Percentiles rank a stretch among this genome's conserved stretches.
Conservation (phyloP, 2,888 invertebrate species). For the Drosophila prolongata region DNA sequence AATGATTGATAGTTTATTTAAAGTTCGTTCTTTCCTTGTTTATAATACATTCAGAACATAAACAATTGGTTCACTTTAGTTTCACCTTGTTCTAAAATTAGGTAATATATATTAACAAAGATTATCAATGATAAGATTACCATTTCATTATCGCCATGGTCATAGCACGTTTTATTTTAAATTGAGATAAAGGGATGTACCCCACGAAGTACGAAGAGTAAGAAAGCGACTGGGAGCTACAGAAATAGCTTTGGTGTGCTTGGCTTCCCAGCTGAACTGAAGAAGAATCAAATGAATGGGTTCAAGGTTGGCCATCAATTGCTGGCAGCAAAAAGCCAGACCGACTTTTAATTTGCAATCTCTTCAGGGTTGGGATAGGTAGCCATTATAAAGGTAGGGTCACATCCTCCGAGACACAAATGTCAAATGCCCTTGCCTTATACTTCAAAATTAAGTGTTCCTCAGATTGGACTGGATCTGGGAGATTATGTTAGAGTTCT, state of each 20-base stretch:
- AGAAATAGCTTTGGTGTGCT: conserved; percentile 48
- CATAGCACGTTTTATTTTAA: neutral
- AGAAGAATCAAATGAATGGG: conserved; percentile 60
- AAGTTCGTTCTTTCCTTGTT: neutral
- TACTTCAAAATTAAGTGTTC: conserved; percentile 16
- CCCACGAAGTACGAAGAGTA: conserved; percentile 7
- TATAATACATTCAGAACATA: neutral
- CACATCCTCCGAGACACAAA: neutral
- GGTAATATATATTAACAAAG: neutral
- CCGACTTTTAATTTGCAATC: conserved; percentile 54
- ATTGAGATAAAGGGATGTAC: neutral
- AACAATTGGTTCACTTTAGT: too few relatives aligned
- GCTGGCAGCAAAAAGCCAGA: conserved; percentile 22
- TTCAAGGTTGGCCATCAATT: conserved; percentile 64
- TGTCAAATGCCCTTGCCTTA: neutral
- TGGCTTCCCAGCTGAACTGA: conserved; percentile 49
- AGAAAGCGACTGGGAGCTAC: conserved; percentile 5
- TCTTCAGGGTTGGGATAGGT: conserved; percentile 32
- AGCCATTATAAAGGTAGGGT: conserved; percentile 31
- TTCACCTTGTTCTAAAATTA: neutral
- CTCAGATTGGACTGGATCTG: conserved; percentile 7
- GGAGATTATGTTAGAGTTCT: conserved; percentile 3
- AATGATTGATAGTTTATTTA: neutral
- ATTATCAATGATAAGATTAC: conserved; percentile 18
- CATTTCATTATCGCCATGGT: neutral